Evolutionary conservation across 2,797 vertebrate species (phyloP).

Genomic region (Craterocephalus amniculus): DNA sequence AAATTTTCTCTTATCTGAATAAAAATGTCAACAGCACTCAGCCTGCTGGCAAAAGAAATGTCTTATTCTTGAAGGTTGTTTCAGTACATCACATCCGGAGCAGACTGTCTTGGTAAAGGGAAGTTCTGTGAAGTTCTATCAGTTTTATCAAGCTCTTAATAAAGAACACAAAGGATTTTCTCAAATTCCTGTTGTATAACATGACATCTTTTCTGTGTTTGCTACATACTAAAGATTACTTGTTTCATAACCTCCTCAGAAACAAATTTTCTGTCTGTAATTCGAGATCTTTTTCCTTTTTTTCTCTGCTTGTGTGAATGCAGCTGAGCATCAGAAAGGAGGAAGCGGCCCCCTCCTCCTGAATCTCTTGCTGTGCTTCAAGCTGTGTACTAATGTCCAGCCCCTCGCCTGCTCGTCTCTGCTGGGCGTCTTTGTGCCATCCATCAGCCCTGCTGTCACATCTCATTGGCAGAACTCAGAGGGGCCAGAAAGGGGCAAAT

Average conservation of each 20-base stretch:
- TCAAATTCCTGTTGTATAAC: no score
- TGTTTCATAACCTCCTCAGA: not conserved
- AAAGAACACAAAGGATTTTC: no score
- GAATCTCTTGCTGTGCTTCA: conserved; percentile 60
- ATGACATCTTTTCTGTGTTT: no score
- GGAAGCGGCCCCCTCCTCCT: not conserved
- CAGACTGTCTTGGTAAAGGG: no score
- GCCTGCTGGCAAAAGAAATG: no score
- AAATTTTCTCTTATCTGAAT: no score
- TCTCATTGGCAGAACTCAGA: conserved; percentile 33
- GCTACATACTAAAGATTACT: no score
- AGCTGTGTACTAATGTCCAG: conserved; percentile 62
- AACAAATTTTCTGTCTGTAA: not conserved
- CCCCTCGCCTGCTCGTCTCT: conserved; percentile 48
- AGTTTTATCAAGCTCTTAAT: no score
- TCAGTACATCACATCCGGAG: no score
- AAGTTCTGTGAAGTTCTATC: no score
- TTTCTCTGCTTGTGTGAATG: conserved; percentile 23
- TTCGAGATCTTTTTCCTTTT: not conserved
- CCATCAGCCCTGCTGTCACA: conserved; percentile 68
- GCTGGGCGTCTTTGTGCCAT: conserved; percentile 57
- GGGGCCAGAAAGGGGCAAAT: conserved; percentile 46
- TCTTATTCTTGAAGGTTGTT: no score
- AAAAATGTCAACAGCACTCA: not conserved
- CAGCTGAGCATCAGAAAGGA: not conserved